Evolutionary conservation across 2,888 invertebrate genomes (phyloP).

Genomic region (Muschampia plurimacula): DNA sequence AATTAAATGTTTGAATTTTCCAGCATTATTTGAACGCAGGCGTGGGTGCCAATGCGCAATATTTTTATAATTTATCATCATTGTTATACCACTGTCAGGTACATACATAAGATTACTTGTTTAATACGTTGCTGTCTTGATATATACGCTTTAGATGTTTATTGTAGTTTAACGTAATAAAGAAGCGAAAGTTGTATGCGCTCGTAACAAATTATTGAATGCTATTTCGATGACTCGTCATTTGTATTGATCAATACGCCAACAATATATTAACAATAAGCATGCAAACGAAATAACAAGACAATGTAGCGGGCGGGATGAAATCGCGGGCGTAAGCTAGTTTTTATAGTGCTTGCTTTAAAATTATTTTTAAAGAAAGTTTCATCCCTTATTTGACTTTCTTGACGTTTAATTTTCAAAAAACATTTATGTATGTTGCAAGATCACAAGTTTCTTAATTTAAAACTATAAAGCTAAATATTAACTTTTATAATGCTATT

Average conservation of each 20-base stretch:
- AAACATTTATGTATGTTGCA: too few species aligned
- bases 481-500: too few species aligned
- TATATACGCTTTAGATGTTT: background rate
- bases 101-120: background rate
- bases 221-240: conserved; percentile 59
- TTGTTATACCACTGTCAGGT: conserved; percentile 44
- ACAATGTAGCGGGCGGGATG: background rate
- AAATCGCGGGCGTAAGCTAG: too few species aligned
- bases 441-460: too few species aligned
- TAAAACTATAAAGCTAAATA: too few species aligned
- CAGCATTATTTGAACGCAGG: conserved; percentile 68
- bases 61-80: conserved; percentile 60
- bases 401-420: too few species aligned
- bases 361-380: too few species aligned
- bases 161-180: conserved; percentile 58
- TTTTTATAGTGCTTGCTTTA: too few species aligned
- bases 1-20: conserved; percentile 81
- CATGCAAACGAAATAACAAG: background rate
- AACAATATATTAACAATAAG: background rate
- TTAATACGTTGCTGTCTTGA: background rate
- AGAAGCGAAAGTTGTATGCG: conserved; percentile 69
- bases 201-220: conserved; percentile 53
- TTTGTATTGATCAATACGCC: conserved; percentile 39
- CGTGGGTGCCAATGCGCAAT: conserved; percentile 65
- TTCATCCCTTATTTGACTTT: too few species aligned